Evolutionary conservation across 2,797 vertebrate species (phyloP).

Genomic region (Antrozous pallidus): DNA sequence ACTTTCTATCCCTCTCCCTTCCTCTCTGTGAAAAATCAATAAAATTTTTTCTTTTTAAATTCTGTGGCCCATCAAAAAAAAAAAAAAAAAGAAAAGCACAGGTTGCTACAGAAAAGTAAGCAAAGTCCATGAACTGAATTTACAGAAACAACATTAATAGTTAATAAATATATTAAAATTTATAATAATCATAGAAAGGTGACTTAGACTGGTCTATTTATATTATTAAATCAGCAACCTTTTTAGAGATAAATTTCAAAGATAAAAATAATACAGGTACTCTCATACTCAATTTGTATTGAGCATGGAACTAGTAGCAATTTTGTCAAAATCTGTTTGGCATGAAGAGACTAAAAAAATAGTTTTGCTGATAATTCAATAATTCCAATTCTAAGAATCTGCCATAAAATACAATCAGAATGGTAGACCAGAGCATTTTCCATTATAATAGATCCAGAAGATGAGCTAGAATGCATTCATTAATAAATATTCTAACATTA

Average conservation of each 20-base stretch:
- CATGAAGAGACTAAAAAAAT: conserved; percentile 24
- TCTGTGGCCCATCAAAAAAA: too few relatives aligned
- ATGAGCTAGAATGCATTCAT: neutral
- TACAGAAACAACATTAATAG: neutral
- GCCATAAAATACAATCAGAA: neutral
- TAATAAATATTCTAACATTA: neutral
- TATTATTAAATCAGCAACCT: neutral
- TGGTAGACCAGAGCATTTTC: neutral
- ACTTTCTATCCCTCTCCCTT: too few relatives aligned
- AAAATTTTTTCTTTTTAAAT: too few relatives aligned
- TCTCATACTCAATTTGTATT: neutral
- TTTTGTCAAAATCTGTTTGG: neutral
- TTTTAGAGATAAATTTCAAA: neutral
- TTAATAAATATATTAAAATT: neutral
- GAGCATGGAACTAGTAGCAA: neutral
- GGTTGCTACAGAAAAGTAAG: neutral
- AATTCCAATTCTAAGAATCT: neutral
- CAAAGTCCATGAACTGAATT: neutral
- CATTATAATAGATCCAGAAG: neutral
- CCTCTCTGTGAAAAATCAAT: too few relatives aligned
- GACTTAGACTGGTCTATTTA: neutral
- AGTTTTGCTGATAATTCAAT: neutral
- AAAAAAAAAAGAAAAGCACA: neutral
- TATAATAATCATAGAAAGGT: conserved; percentile 4
- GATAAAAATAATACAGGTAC: neutral